phyloP scores from a whole-genome alignment of 2,113 vertebrate genomes.

The Lonchura striata region DNA sequence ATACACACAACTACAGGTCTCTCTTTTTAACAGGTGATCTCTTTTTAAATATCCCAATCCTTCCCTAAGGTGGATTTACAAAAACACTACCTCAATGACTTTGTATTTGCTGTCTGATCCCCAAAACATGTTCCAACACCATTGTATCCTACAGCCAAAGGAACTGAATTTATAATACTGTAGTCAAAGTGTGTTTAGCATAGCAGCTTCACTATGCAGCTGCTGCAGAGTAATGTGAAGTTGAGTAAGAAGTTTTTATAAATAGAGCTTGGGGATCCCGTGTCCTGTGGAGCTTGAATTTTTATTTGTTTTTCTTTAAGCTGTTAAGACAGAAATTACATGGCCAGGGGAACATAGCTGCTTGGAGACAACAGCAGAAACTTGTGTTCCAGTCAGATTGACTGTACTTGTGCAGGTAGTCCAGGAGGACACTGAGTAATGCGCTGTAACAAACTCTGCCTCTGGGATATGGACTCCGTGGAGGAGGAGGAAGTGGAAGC shows the following conservation, averaged over 20 bases:
- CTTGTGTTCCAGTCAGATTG: accelerated
- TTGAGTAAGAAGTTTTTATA: background rate
- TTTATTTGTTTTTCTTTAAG: background rate
- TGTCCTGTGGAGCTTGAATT: background rate
- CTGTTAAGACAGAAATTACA: background rate
- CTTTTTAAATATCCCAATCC: background rate
- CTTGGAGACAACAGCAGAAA: background rate
- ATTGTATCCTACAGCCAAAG: background rate
- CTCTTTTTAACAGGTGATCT: background rate
- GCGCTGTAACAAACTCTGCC: background rate
- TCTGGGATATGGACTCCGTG: accelerated
- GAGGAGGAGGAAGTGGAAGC: background rate
- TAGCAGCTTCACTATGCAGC: background rate
- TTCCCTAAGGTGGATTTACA: background rate
- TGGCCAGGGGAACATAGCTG: background rate
- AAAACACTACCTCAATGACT: background rate
- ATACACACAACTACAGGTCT: accelerated
- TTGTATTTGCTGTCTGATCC: background rate
- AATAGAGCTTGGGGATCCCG: background rate
- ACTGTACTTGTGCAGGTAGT: background rate
- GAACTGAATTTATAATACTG: background rate
- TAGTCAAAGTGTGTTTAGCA: background rate
- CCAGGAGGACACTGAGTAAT: background rate
- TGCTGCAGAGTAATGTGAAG: background rate
- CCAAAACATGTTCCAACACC: background rate